Conservation (phyloP, 2,797 vertebrate species). For the Coilia nasus region DNA sequence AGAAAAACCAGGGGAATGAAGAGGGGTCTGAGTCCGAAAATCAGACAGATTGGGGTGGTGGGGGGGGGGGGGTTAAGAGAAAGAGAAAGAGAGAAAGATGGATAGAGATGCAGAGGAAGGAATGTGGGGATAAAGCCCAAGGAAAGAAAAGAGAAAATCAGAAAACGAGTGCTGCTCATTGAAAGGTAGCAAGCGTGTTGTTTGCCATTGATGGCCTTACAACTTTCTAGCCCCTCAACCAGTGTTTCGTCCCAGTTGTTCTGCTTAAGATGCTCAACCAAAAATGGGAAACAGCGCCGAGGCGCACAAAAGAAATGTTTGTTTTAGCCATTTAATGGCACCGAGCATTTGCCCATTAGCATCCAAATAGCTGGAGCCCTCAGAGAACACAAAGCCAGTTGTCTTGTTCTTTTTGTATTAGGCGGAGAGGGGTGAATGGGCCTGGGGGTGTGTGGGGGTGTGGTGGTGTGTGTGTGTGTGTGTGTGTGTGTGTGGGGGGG, state of each 20-base stretch:
- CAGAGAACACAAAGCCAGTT: slow-evolving; percentile 78
- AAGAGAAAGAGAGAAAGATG: not conserved
- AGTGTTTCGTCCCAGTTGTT: slow-evolving; percentile 48
- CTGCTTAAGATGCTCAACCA: slow-evolving; percentile 70
- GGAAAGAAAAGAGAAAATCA: not conserved
- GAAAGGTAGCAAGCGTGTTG: not conserved
- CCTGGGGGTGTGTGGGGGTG: not conserved
- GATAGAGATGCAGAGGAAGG: not conserved
- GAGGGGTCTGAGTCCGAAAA: too few relatives aligned
- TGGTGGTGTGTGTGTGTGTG: not conserved
- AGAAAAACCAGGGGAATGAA: not conserved
- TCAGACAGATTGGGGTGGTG: too few relatives aligned
- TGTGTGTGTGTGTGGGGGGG: not conserved
- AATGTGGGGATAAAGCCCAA: not conserved
- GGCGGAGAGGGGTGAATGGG: slow-evolving; percentile 1
- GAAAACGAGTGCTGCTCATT: not conserved
- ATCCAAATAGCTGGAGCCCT: slow-evolving; percentile 74
- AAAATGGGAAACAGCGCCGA: slow-evolving; percentile 73
- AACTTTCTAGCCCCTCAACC: not conserved
- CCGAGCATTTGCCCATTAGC: slow-evolving; percentile 61
- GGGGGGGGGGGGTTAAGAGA: not conserved
- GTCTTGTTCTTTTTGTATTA: slow-evolving; percentile 43
- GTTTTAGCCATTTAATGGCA: slow-evolving; percentile 67
- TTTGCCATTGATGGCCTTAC: not conserved
- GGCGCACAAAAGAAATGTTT: slow-evolving; percentile 70